Evolutionary conservation across 2,888 invertebrate genomes (phyloP).

Genomic region (Oscheius myriophilus): DNA sequence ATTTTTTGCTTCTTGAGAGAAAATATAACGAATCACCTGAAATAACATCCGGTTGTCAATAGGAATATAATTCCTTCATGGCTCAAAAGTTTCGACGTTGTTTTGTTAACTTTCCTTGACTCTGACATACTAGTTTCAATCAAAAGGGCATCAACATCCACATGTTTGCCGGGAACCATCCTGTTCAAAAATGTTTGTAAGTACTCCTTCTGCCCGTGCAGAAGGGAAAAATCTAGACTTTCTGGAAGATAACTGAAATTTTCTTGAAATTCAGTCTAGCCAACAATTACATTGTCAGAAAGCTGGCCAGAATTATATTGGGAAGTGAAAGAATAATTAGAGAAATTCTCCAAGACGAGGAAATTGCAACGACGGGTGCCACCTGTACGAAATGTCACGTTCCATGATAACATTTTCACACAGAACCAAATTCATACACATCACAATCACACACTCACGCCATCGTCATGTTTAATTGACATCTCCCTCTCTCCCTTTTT

Average conservation of each 20-base stretch:
- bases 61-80: neutral
- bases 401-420: neutral
- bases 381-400: slow-evolving; percentile 8
- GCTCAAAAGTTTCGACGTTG: too few species aligned
- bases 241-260: slow-evolving; percentile 29
- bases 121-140: too few species aligned
- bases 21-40: slow-evolving; percentile 6
- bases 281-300: slow-evolving; percentile 9
- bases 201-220: slow-evolving; percentile 5
- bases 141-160: too few species aligned
- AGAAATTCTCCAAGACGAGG: slow-evolving; percentile 13
- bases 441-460: too few species aligned
- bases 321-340: slow-evolving; percentile 18
- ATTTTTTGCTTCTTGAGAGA: neutral
- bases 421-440: too few species aligned
- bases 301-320: slow-evolving; percentile 9
- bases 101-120: too few species aligned
- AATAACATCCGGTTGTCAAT: slow-evolving; percentile 6
- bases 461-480: neutral
- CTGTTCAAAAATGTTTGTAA: too few species aligned
- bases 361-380: slow-evolving; percentile 2
- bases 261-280: neutral
- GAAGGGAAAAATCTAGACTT: slow-evolving; percentile 19
- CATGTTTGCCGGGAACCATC: too few species aligned
- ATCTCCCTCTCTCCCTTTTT: too few species aligned